Base-by-base conservation (phyloP, 2,113 vertebrate genomes). In the Emydocephalus ijimae region DNA sequence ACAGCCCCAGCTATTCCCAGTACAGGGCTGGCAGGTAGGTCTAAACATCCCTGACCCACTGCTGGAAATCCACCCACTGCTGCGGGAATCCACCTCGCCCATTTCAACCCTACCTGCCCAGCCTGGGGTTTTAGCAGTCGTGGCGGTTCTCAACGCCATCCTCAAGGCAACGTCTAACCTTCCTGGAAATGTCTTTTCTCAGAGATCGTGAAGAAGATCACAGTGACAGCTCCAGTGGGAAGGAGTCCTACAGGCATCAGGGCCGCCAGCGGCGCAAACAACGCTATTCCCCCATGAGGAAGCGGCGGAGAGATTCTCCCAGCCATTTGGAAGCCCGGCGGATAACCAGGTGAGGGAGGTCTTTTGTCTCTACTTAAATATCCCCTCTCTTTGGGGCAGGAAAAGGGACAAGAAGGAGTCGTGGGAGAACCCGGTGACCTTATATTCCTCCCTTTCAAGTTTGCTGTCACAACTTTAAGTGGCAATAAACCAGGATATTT, bases 321-420 rank as follows among this genome's bases (percentile, higher is more conserved):
- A 99, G 99, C 94, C 99, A 99, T 96, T 98, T 99, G 1, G 99
- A 99, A 96, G 99, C 99, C 5, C 97, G 99, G 6, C 98, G 99
- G 95, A 99, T 99, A 93, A 99, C 99, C 24, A 99, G 99, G 99
- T 99, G 12, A 29, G 61, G 10, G 29, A 8, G 9, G 64, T 69
- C 64, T 34, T 69, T n/a, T 0, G 2, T n/a, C 64, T 34, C 29
- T 34, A 15, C 5, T 5, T 8, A 48, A 48, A 48, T 48, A 48
- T 48, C 48, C 7, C 7, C 48, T 48, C 7, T n/a, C 61, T 69
- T 69, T n/a, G 1, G 1, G 29, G 61, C 29, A n/a, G 61, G 61
- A 64, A 64, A 29, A 64, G 10, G 1, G 61, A 12, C 26, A 48
- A 11, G 9, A 11, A 11, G 59, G 59, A 29, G 26, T 12, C 1